Evolutionary conservation across 2,113 vertebrate species (phyloP).

Genomic region (Microtus richardsoni): DNA sequence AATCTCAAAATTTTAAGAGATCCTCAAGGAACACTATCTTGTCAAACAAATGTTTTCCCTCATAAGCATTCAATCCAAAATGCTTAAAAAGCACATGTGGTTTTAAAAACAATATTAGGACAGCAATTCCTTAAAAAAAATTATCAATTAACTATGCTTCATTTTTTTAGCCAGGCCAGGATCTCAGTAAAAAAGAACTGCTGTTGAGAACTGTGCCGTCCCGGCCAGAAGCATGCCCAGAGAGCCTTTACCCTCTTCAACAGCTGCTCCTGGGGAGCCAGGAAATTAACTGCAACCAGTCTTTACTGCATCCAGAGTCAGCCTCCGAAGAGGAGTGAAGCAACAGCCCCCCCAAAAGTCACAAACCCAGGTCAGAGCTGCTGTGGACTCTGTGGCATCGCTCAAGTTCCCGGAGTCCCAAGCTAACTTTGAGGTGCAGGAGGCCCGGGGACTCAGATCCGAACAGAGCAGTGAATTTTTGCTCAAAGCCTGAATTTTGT

Average conservation of each 20-base stretch:
- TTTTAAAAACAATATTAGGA: slow-evolving; percentile 48
- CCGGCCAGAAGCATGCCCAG: neutral
- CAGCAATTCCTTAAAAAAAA: neutral
- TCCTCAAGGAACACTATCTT: slow-evolving; percentile 55
- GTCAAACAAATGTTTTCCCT: slow-evolving; percentile 32
- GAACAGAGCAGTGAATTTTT: slow-evolving; percentile 1
- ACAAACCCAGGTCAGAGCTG: slow-evolving; percentile 13
- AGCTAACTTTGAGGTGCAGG: neutral
- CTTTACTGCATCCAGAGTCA: neutral
- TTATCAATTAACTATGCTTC: neutral
- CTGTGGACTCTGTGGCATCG: neutral
- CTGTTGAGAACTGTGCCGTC: neutral
- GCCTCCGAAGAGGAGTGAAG: neutral
- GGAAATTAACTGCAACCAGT: slow-evolving; percentile 55
- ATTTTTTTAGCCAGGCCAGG: slow-evolving; percentile 6
- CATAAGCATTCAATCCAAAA: slow-evolving; percentile 58
- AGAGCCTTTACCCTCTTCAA: slow-evolving; percentile 59
- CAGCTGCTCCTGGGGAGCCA: slow-evolving; percentile 66
- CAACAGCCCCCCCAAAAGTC: neutral
- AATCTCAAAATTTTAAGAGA: slow-evolving; percentile 63
- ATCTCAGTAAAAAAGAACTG: slow-evolving; percentile 63
- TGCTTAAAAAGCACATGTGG: slow-evolving; percentile 21
- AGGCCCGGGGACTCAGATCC: neutral
- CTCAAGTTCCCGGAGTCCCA: neutral
- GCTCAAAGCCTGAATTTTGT: slow-evolving; percentile 54